phyloP scores from a whole-genome alignment of 1,140 invertebrate species.

The Drosophila sp. region DNA sequence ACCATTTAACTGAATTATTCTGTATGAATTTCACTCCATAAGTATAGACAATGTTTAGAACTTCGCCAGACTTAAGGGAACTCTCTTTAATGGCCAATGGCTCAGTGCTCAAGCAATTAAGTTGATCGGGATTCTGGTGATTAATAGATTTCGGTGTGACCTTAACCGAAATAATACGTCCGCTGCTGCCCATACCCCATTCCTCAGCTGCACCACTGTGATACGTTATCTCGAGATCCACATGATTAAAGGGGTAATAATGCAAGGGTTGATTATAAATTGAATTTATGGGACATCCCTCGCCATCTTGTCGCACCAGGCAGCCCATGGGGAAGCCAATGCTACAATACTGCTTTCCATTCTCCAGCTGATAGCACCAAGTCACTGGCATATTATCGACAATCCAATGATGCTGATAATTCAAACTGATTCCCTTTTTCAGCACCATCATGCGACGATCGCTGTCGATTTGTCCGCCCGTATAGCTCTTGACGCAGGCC shows the following conservation, averaged over 20 bases:
- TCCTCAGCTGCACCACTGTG: slow-evolving; percentile 94
- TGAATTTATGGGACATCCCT: slow-evolving; percentile 83
- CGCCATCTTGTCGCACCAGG: slow-evolving; percentile 85
- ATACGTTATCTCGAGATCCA: slow-evolving; percentile 96
- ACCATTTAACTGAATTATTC: slow-evolving; percentile 97
- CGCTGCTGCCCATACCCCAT: slow-evolving; percentile 93
- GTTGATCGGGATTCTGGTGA: slow-evolving; percentile 84
- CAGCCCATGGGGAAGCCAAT: slow-evolving; percentile 99
- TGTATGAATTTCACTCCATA: slow-evolving; percentile 93
- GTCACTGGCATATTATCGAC: slow-evolving; percentile 99
- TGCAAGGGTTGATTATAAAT: slow-evolving; percentile 87
- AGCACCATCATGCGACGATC: slow-evolving; percentile 91
- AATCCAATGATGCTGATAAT: slow-evolving; percentile 99
- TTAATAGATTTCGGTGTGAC: slow-evolving; percentile 91
- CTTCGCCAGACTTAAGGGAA: slow-evolving; percentile 84
- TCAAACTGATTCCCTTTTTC: slow-evolving; percentile 96
- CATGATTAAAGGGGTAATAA: slow-evolving; percentile 98
- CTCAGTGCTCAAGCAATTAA: slow-evolving; percentile 85
- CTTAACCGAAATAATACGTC: slow-evolving; percentile 93
- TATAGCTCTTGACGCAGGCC: slow-evolving; percentile 89
- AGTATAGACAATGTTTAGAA: slow-evolving; percentile 91
- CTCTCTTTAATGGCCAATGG: slow-evolving; percentile 88
- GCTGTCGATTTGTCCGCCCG: slow-evolving; percentile 86
- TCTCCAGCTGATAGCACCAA: slow-evolving; percentile 94
- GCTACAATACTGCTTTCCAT: slow-evolving; percentile 92